Evolutionary conservation across 2,797 vertebrate species (phyloP).

Genomic region (Spondyliosoma cantharus): DNA sequence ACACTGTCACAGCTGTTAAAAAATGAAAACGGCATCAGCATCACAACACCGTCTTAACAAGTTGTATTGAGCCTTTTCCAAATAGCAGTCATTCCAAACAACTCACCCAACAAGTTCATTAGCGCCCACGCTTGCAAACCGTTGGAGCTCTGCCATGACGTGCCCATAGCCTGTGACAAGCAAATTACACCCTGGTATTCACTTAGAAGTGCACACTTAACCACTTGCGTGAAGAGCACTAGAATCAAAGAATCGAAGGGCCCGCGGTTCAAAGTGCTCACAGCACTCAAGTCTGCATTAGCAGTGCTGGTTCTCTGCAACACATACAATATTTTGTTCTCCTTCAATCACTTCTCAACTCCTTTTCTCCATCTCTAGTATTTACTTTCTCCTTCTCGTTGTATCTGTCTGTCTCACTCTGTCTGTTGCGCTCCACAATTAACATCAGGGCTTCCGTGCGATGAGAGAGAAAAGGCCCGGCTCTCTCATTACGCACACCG

Average conservation of each 20-base stretch:
- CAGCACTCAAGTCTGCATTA: conserved; percentile 51
- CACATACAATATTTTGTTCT: conserved; percentile 61
- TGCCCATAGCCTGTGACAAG: conserved; percentile 64
- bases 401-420: conserved; percentile 17
- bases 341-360: conserved; percentile 43
- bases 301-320: conserved; percentile 39
- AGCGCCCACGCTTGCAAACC: conserved; percentile 62
- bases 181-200: conserved; percentile 78
- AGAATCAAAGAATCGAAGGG: conserved; percentile 76
- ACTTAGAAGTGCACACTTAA: conserved; percentile 77
- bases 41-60: conserved; percentile 36
- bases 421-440: conserved; percentile 71
- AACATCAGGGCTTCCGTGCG: conserved; percentile 71
- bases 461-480: conserved; percentile 70
- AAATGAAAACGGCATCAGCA: not conserved
- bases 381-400: conserved; percentile 38
- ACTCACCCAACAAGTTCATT: conserved; percentile 67
- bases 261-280: conserved; percentile 57
- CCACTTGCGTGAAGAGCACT: conserved; percentile 79
- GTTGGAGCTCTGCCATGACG: conserved; percentile 62
- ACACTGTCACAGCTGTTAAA: too few species aligned
- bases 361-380: conserved; percentile 41
- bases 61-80: conserved; percentile 42
- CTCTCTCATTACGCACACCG: conserved; percentile 83
- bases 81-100: conserved; percentile 54